Conservation (phyloP, 2,113 vertebrate genomes). For the Malurus alboscapulatus region DNA sequence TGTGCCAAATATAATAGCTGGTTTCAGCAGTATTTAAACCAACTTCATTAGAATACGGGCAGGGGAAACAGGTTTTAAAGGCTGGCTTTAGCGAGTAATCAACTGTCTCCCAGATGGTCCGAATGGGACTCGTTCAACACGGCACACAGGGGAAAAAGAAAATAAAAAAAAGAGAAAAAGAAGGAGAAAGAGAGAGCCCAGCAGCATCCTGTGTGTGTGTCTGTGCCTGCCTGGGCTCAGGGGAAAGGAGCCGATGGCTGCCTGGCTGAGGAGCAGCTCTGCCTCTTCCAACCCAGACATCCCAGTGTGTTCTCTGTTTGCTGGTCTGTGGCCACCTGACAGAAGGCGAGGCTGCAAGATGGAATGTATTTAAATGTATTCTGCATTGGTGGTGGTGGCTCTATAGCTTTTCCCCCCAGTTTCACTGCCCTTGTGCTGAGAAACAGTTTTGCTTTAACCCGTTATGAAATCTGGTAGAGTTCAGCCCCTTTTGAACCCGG, state of each 20-base stretch:
- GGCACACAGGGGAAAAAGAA: background rate
- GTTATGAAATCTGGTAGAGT: accelerated
- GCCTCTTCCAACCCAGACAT: background rate
- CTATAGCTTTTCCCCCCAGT: background rate
- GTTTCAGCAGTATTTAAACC: constrained; percentile 41
- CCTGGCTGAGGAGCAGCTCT: constrained; percentile 8
- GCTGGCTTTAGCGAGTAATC: constrained; percentile 33
- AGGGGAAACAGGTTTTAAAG: constrained; percentile 11
- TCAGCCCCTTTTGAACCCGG: background rate
- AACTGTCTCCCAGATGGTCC: background rate
- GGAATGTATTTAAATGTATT: constrained; percentile 13
- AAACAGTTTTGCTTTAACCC: background rate
- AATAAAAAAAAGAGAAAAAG: background rate
- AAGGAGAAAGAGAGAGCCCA: background rate
- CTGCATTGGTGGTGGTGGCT: background rate
- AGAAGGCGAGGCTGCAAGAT: constrained; percentile 1
- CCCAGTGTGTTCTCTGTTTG: background rate
- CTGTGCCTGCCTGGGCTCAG: background rate
- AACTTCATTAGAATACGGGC: constrained; percentile 15
- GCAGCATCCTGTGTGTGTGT: background rate
- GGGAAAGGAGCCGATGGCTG: background rate
- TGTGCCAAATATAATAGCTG: constrained; percentile 33
- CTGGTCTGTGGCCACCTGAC: background rate
- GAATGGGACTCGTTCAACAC: background rate
- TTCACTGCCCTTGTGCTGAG: background rate